phyloP scores from a whole-genome alignment of 2,888 invertebrate species.

The Agonopterix heracliana region DNA sequence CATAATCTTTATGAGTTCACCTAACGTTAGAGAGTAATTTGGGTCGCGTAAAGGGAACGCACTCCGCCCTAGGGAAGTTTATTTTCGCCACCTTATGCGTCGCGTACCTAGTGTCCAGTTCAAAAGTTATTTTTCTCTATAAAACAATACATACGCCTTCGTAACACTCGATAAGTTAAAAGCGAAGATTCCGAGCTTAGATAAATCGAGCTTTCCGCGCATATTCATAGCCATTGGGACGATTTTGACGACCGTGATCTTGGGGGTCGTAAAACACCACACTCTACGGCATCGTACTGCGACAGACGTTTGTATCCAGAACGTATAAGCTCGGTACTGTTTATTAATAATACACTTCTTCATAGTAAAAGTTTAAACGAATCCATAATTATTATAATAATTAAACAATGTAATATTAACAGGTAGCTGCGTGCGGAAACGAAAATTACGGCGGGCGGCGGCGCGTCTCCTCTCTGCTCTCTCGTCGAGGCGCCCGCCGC shows the following conservation, averaged over 20 bases:
- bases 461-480: too few species aligned
- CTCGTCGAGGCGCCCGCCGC: too few species aligned
- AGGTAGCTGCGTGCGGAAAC: too few species aligned
- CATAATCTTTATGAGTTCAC: not conserved
- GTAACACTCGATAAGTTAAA: not conserved
- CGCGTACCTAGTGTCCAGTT: conserved; percentile 1
- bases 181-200: not conserved
- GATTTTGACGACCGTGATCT: not conserved
- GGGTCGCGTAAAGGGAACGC: not conserved
- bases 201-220: not conserved
- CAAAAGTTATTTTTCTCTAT: conserved; percentile 6
- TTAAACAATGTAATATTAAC: not conserved
- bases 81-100: not conserved
- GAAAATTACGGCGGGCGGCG: too few species aligned
- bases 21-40: not conserved
- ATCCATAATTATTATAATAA: not conserved
- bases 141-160: not conserved
- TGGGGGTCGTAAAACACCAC: not conserved
- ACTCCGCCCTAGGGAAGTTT: not conserved
- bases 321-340: not conserved
- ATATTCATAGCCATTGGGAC: not conserved
- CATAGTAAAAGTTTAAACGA: not conserved
- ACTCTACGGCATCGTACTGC: not conserved
- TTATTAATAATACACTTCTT: too few species aligned
- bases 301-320: not conserved